Base-by-base conservation (phyloP, 2,888 invertebrate species). In the Philonicus albiceps region DNA sequence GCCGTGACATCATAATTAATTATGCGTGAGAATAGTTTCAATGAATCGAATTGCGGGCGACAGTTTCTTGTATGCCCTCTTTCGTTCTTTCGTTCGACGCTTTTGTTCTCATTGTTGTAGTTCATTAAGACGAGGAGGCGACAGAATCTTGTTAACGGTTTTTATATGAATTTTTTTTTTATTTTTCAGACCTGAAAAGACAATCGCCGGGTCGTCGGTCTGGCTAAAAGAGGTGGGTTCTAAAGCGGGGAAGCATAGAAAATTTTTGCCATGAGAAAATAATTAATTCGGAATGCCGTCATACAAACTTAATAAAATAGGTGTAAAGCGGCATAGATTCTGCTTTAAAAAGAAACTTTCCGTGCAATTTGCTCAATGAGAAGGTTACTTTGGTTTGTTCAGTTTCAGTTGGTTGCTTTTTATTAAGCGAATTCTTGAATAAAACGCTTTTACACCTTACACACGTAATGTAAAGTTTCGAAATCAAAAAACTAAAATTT, bases 11-110 rank as follows among this genome's bases (percentile, higher is more conserved):
- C 55, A 34, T 34, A 83, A 83, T 83, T 83, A 83, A 83, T 64
- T 64, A 72, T 83, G 83, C 83, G 83, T 83, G 83, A 83, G 83
- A 83, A 83, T 83, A 83, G 55, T 83, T 64, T 83, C 49, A 83
- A 83, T 55, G 27, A 64, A 27, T 64, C 43, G 30, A 64, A 64
- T 22, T 72, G 22, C 64, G 64, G 55, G 55, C 72, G 55, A 64
- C 34, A 40, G 64, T 34, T 83, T 22, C 49, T 80, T 37, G 31
- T 7, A 8, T 64, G 64, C 11, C 64, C 64, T 64, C 64, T 64
- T 64, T 64, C 64, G 64, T 3, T 11, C 40, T 13, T n/a, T n/a
- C n/a, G 13, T 11, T 37, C 64, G 64, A 11, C 19, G 64, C 64
- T 64, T 64, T 64, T 64, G 22, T 64, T 64, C 64, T 64, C 27